Base-by-base conservation (phyloP, 2,888 invertebrate genomes). In the Cheilosia vernalis region DNA sequence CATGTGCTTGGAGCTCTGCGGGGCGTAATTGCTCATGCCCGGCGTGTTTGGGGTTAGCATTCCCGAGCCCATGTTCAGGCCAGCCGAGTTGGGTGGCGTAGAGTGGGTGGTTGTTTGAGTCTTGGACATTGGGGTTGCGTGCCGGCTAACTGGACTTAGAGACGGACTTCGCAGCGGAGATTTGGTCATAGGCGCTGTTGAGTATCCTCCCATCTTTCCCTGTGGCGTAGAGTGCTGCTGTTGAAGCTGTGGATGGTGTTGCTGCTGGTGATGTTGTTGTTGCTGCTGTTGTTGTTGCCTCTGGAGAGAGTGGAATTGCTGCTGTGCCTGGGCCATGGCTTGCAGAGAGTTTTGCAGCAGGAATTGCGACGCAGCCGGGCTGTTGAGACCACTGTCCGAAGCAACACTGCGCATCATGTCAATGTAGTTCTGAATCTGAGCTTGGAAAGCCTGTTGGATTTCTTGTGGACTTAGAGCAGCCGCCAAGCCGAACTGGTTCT, bases 291-390 rank as follows among this genome's bases (percentile, higher is more conserved):
- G 93, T 78, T 94, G 94, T 66, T 94, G 93, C 87, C 95, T 95
- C 88, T 97, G 96, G 77, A 97, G 93, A 87, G 96, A 96, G 89
- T 97, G 96, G 79, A 96, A 93, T 90, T 97, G 96, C 89, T 85
- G 85, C 30, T 85, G 81, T 5, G 85, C 85, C 27, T 85, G 85
- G 95, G 96, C 96, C 89, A 97, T 95, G 5, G 96, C 96, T 90
- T 97, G 97, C 91, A 92, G 88, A 4, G 90, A 96, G 92, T 96
- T 96, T 90, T 96, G 96, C 70, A 96, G 92, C 91, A 96, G 94
- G 90, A 96, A 95, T 90, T 96, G 96, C 24, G 95, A 94, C 88
- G 90, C 89, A 37, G 91, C 86, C 9, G 91, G 89, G 87, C 40
- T 79, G 30, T 89, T 90, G 61, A 90, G 89, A 33, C 88, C 88